Conservation (phyloP, 1,140 invertebrate species). For the Temnothorax curvispinosus region DNA sequence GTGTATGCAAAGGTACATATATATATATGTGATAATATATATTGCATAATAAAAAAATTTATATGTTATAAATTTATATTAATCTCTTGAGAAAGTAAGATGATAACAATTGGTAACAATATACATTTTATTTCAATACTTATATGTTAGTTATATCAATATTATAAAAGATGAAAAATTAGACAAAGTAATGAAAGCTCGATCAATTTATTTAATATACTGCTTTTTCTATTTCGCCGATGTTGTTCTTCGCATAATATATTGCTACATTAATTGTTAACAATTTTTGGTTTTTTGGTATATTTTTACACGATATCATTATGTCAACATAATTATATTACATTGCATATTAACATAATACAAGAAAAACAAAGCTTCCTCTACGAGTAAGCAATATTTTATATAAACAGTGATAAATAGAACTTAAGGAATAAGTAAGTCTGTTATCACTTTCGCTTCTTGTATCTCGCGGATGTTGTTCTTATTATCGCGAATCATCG, state of each 20-base stretch:
- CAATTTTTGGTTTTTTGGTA: not conserved
- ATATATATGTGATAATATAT: not conserved
- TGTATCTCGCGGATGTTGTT: constrained; percentile 70
- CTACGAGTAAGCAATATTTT: not conserved
- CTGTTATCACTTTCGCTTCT: constrained; percentile 77
- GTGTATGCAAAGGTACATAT: not conserved
- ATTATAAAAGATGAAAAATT: not conserved
- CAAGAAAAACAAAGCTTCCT: too few species aligned
- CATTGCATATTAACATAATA: not conserved
- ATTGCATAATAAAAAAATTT: not conserved
- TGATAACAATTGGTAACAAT: not conserved
- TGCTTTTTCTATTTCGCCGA: not conserved
- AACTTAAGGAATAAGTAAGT: constrained; percentile 79
- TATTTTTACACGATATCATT: not conserved
- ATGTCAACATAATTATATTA: not conserved
- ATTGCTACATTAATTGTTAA: not conserved
- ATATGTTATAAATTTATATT: not conserved
- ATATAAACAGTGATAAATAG: not conserved
- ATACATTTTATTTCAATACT: not conserved
- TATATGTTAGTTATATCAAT: not conserved
- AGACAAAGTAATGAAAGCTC: not conserved
- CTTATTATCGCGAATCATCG: constrained; percentile 74
- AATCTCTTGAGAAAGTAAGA: not conserved
- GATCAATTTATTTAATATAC: not conserved
- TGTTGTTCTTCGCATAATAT: not conserved